A percentile compares a stretch with the other conserved stretches of the same genome.
These are phyloP conservation scores for Neoascia interrupta DNA, from an alignment of 2,888 invertebrate genomes.

Conservation along the genomic window DNA sequence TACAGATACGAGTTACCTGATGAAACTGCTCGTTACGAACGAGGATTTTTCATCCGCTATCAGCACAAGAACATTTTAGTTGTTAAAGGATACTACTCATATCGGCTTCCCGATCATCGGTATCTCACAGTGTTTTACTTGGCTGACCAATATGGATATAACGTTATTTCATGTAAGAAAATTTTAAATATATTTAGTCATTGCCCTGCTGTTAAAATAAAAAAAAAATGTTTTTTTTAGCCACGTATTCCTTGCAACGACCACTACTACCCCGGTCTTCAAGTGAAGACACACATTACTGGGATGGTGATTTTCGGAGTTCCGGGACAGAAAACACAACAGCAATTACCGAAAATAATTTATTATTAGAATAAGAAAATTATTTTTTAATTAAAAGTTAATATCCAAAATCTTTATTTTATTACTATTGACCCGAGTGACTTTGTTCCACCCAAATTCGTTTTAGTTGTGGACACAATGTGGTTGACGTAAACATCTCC, in stretches of 20 bases:
- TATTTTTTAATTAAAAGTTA: too few species aligned
- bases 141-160: conserved; percentile 77
- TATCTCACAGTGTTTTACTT: conserved; percentile 78
- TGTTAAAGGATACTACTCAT: conserved; percentile 77
- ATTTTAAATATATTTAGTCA: too few species aligned
- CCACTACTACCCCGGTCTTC: conserved; percentile 34
- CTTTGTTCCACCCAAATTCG: too few species aligned
- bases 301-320: background rate
- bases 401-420: too few species aligned
- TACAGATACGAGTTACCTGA: conserved; percentile 76
- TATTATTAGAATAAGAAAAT: too few species aligned
- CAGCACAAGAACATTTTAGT: conserved; percentile 74
- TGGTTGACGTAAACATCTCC: too few species aligned
- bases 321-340: background rate
- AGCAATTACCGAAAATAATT: background rate
- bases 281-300: background rate
- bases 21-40: conserved; percentile 77
- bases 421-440: too few species aligned
- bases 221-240: too few species aligned
- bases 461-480: too few species aligned
- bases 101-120: conserved; percentile 74
- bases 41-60: conserved; percentile 75
- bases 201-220: too few species aligned
- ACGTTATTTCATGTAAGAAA: conserved; percentile 77
- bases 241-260: conserved; percentile 12